Percentiles rank a stretch among this genome's conserved stretches.
These are phyloP conservation scores for Cyanoramphus novaezelandiae DNA, from an alignment of 2,113 vertebrate genomes.

Conservation along the genomic window DNA sequence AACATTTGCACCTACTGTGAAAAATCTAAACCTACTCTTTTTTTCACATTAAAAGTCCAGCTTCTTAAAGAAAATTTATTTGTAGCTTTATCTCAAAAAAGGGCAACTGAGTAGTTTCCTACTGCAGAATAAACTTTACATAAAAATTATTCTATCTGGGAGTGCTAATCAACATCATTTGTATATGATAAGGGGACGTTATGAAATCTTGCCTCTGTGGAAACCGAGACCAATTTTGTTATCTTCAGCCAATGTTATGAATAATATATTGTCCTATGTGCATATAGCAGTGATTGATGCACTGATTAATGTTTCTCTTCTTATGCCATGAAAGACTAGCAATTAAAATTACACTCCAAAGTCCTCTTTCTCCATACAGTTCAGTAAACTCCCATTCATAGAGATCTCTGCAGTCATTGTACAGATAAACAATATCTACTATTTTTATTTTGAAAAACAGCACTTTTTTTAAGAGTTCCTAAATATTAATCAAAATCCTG, in stretches of 20 bases:
- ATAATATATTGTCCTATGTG: background rate
- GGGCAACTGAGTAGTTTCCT: background rate
- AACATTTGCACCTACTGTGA: background rate
- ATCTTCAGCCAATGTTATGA: background rate
- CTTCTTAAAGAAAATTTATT: background rate
- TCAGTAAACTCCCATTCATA: background rate
- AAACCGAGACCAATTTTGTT: conserved; percentile 6
- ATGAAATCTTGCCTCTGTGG: background rate
- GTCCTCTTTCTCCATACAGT: background rate
- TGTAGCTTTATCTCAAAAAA: conserved; percentile 19
- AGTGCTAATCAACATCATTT: conserved; percentile 23
- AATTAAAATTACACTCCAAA: background rate
- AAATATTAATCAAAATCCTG: background rate
- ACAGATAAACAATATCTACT: background rate
- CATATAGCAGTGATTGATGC: background rate
- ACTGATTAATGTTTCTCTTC: background rate
- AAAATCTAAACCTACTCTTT: background rate
- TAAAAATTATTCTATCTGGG: background rate
- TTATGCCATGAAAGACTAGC: background rate
- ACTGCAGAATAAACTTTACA: background rate
- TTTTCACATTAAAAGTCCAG: background rate
- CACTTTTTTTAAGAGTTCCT: background rate
- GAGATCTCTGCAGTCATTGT: background rate
- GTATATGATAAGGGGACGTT: background rate
- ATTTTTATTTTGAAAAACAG: background rate